phyloP scores from a whole-genome alignment of 2,888 invertebrate species.

The Mesoligia furuncula region DNA sequence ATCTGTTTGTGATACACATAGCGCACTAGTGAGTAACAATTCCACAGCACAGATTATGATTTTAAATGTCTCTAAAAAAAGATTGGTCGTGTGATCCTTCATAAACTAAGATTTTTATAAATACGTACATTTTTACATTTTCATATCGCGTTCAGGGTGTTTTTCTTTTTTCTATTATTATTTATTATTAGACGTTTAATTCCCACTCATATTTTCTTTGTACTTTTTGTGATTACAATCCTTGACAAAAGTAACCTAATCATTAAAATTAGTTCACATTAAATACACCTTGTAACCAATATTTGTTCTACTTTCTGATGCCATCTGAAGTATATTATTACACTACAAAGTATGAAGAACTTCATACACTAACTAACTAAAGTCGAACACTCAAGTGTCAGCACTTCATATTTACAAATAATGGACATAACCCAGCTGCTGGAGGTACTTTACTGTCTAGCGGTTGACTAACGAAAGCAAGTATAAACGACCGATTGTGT shows the following conservation, averaged over 20 bases:
- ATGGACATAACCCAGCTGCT: slow-evolving; percentile 73
- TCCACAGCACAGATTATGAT: slow-evolving; percentile 79
- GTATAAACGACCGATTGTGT: slow-evolving; percentile 63
- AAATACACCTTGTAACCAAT: slow-evolving; percentile 80
- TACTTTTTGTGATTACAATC: slow-evolving; percentile 85
- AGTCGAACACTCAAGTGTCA: slow-evolving; percentile 72
- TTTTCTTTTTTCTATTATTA: slow-evolving; percentile 70
- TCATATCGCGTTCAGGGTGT: slow-evolving; percentile 74
- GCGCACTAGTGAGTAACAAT: slow-evolving; percentile 80
- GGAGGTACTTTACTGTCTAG: slow-evolving; percentile 66
- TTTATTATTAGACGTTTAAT: slow-evolving; percentile 74
- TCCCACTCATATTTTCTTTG: slow-evolving; percentile 83
- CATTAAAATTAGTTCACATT: slow-evolving; percentile 80
- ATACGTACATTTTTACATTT: slow-evolving; percentile 82
- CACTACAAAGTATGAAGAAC: slow-evolving; percentile 79
- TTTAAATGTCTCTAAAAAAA: slow-evolving; percentile 72
- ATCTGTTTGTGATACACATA: slow-evolving; percentile 64
- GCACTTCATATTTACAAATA: slow-evolving; percentile 78
- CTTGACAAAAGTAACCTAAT: slow-evolving; percentile 82
- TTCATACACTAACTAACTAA: slow-evolving; percentile 80
- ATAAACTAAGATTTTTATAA: slow-evolving; percentile 76
- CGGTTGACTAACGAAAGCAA: slow-evolving; percentile 59
- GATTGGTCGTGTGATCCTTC: slow-evolving; percentile 78
- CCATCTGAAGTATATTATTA: slow-evolving; percentile 80
- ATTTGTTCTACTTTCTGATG: slow-evolving; percentile 84